A percentile compares a stretch with the other conserved stretches of the same genome.
These are phyloP conservation scores for Eupithecia vulgata DNA, from an alignment of 2,888 invertebrate genomes.

Conservation along the genomic window DNA sequence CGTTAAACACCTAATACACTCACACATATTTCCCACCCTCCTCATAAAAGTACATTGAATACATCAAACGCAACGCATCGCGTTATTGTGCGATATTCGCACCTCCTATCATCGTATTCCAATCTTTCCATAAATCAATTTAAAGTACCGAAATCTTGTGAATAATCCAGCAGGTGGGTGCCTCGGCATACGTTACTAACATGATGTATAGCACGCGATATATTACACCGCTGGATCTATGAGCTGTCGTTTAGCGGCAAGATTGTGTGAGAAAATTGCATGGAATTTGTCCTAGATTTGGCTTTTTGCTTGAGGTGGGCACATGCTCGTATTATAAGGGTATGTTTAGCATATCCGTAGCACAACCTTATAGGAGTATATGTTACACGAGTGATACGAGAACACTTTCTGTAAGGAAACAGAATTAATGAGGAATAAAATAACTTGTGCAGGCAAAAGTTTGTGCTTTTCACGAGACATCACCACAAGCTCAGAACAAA, in stretches of 20 bases:
- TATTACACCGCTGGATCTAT: slow-evolving; percentile 45
- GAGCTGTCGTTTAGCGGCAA: slow-evolving; percentile 43
- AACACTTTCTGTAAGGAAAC: not conserved
- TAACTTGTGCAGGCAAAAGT: too few species aligned
- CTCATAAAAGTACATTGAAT: slow-evolving; percentile 18
- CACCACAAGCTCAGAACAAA: not conserved
- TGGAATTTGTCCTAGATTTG: slow-evolving; percentile 12
- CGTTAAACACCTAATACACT: not conserved
- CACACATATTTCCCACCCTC: not conserved
- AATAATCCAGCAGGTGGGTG: slow-evolving; percentile 42
- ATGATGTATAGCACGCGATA: slow-evolving; percentile 45
- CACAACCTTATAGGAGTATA: not conserved
- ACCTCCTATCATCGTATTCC: slow-evolving; percentile 42
- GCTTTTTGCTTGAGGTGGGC: slow-evolving; percentile 4
- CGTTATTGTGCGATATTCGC: slow-evolving; percentile 25
- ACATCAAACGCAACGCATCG: slow-evolving; percentile 19
- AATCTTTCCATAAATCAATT: slow-evolving; percentile 47
- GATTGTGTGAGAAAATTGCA: slow-evolving; percentile 33
- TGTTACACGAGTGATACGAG: not conserved
- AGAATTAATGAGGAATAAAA: too few species aligned
- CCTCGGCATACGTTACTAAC: slow-evolving; percentile 38
- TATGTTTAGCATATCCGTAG: not conserved
- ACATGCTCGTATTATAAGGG: not conserved
- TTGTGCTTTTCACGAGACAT: too few species aligned
- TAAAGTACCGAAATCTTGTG: slow-evolving; percentile 45